Evolutionary conservation across 1,140 invertebrate genomes (phyloP).

Genomic region (Thrips palmi): DNA sequence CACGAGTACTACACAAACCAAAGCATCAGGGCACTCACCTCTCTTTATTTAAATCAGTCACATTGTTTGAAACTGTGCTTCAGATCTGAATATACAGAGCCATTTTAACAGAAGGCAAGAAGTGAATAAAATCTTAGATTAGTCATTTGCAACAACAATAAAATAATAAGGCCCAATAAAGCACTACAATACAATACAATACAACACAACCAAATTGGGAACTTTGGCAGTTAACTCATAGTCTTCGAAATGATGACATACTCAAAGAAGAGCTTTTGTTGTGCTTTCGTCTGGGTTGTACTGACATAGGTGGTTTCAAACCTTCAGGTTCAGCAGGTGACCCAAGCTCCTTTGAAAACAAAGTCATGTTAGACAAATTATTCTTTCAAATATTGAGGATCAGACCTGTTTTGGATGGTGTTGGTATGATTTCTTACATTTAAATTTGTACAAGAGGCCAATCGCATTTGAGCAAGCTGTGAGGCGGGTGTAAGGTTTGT

Average conservation of each 20-base stretch:
- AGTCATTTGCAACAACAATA: too few species aligned
- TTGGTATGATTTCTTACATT: conserved; percentile 36
- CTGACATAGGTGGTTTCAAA: conserved; percentile 55
- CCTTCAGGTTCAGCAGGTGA: conserved; percentile 36
- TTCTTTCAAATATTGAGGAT: not conserved
- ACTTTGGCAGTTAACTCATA: conserved; percentile 13
- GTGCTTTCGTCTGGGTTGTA: conserved; percentile 55
- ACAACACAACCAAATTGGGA: too few species aligned
- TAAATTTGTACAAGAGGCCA: conserved; percentile 67
- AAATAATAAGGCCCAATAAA: too few species aligned
- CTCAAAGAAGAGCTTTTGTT: conserved; percentile 37
- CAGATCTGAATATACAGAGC: too few species aligned
- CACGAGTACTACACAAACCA: too few species aligned
- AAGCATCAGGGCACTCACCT: too few species aligned
- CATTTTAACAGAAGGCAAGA: too few species aligned
- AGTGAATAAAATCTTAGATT: too few species aligned
- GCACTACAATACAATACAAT: too few species aligned
- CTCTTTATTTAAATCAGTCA: too few species aligned
- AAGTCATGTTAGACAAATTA: not conserved
- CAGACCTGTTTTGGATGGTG: conserved; percentile 1
- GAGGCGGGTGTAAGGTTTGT: conserved; percentile 56
- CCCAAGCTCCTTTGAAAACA: conserved; percentile 24
- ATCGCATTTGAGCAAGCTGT: conserved; percentile 58
- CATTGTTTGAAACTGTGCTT: too few species aligned
- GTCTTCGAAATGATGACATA: conserved; percentile 33